These are phyloP conservation scores for Lymantria monacha DNA, from an alignment of 2,888 invertebrate genomes.

Conservation along the genomic window DNA sequence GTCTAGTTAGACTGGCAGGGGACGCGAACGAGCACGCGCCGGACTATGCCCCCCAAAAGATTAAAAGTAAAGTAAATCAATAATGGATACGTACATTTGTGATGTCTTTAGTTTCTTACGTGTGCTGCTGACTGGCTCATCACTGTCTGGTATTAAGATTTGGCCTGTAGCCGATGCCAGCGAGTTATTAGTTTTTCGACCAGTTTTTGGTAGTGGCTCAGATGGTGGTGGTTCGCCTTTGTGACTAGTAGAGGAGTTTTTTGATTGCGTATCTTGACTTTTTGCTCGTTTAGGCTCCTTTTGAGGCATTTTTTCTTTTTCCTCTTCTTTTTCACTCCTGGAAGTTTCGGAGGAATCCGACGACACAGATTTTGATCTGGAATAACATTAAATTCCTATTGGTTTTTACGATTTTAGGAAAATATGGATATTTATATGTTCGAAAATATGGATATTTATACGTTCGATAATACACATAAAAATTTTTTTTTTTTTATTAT, in stretches of 20 bases:
- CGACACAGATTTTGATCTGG: slow-evolving; percentile 61
- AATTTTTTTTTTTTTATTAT: too few species aligned
- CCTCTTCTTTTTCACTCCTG: slow-evolving; percentile 33
- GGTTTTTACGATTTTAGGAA: too few species aligned
- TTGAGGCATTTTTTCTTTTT: slow-evolving; percentile 60
- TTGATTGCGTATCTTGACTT: slow-evolving; percentile 62
- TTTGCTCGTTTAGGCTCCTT: slow-evolving; percentile 57
- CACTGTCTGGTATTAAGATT: slow-evolving; percentile 86
- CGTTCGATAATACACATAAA: too few species aligned
- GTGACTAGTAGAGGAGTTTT: slow-evolving; percentile 59
- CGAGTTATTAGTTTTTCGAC: slow-evolving; percentile 93
- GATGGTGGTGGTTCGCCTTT: slow-evolving; percentile 62
- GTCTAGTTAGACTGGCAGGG: too few species aligned
- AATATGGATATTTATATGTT: too few species aligned
- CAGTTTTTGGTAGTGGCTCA: slow-evolving; percentile 73
- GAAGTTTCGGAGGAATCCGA: slow-evolving; percentile 61
- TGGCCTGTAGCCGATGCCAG: slow-evolving; percentile 92
- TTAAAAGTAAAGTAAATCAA: background rate
- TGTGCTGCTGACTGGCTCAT: slow-evolving; percentile 69
- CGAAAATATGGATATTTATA: too few species aligned
- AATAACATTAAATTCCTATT: slow-evolving; percentile 13
- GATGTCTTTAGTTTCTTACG: slow-evolving; percentile 85
- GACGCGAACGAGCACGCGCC: too few species aligned
- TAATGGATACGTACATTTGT: slow-evolving; percentile 82
- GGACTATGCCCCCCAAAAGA: too few species aligned